Conservation (phyloP, 1,140 invertebrate species). For the Bombus waltoni region DNA sequence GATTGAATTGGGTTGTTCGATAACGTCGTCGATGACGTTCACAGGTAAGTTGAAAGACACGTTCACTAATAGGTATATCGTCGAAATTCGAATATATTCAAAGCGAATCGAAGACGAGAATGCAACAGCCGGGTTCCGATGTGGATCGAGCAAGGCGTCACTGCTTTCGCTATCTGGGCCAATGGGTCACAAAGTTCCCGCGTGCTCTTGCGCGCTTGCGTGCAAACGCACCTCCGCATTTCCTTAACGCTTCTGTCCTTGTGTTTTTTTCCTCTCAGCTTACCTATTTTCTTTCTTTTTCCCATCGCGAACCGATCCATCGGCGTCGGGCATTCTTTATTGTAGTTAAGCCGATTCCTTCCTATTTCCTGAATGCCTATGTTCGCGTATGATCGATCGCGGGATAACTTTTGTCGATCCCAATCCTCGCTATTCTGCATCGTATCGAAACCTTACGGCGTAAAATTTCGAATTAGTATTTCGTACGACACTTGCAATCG, state of each 20-base stretch:
- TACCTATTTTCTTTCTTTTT: too few relatives aligned
- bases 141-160: slow-evolving; percentile 27
- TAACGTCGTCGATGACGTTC: too few relatives aligned
- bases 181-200: slow-evolving; percentile 78
- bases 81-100: not conserved
- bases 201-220: slow-evolving; percentile 63
- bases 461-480: too few relatives aligned
- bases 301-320: not conserved
- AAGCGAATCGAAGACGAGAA: not conserved
- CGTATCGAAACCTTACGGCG: too few relatives aligned
- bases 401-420: not conserved
- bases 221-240: slow-evolving; percentile 51
- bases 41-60: too few relatives aligned
- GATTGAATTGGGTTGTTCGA: too few relatives aligned
- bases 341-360: not conserved
- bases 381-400: not conserved
- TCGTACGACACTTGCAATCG: too few relatives aligned
- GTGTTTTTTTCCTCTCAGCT: too few relatives aligned
- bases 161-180: slow-evolving; percentile 72
- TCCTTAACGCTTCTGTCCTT: slow-evolving; percentile 27
- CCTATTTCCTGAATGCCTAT: not conserved
- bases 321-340: too few relatives aligned
- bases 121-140: not conserved
- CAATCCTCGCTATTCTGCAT: not conserved
- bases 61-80: too few relatives aligned